Conservation (phyloP, 2,888 invertebrate species). For the Hypselothyrea guttata region DNA sequence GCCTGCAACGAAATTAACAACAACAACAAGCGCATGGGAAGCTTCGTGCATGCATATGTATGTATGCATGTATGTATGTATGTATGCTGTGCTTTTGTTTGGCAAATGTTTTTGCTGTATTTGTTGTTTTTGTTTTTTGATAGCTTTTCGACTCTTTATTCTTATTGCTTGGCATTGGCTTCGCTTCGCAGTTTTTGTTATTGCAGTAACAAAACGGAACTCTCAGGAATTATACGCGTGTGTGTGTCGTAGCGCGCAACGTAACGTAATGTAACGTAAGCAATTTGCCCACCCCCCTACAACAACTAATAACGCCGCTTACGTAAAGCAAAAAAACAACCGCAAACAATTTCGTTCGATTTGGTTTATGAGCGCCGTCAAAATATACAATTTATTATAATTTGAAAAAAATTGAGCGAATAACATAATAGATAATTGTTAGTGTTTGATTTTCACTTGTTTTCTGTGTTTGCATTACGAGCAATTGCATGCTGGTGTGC, state of each 20-base stretch:
- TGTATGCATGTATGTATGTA: constrained; percentile 27
- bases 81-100: constrained; percentile 30
- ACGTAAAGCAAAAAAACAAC: constrained; percentile 30
- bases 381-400: constrained; percentile 67
- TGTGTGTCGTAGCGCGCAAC: constrained; percentile 55
- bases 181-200: constrained; percentile 40
- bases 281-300: constrained; percentile 12
- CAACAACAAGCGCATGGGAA: constrained; percentile 32
- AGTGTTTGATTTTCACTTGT: constrained; percentile 52
- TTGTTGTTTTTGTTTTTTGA: constrained; percentile 40
- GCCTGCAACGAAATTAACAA: constrained; percentile 56
- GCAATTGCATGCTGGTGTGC: constrained; percentile 19
- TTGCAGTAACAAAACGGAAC: constrained; percentile 74
- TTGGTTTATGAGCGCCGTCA: constrained; percentile 42
- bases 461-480: constrained; percentile 45
- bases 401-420: constrained; percentile 42
- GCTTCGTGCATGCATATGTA: constrained; percentile 58
- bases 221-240: constrained; percentile 75
- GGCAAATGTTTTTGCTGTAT: background rate
- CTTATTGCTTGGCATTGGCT: constrained; percentile 49
- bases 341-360: constrained; percentile 40
- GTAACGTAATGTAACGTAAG: constrained; percentile 40
- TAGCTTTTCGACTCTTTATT: constrained; percentile 45
- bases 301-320: constrained; percentile 26
- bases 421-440: constrained; percentile 56